Evolutionary conservation across 2,113 vertebrate genomes (phyloP), one percentile per base, ranked within the genome.

Genomic region (Dasyurus viverrinus): DNA sequence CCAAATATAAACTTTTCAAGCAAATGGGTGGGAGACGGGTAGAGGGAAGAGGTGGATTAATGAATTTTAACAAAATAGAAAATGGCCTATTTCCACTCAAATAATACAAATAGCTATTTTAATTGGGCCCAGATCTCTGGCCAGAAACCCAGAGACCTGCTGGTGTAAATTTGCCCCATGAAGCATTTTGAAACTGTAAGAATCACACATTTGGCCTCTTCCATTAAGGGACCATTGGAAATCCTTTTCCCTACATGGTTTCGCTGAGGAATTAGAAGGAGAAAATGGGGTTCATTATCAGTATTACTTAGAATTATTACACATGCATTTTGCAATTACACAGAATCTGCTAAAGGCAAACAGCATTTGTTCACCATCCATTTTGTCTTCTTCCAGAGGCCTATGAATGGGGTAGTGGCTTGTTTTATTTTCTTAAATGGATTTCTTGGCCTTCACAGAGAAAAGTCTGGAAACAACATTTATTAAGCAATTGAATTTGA

Each of bases 401-500:
- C 48, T 93, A 76, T 46, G 2, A 30, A 89, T 22, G 92, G 23
- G 25, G 68, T 84, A 16, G 68, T 84, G 36, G 2, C 22, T 96
- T 91, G 16, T 94, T 96, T 94, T 92, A 92, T 94, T 90, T 57
- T 94, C 53, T 57, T 94, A 92, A 90, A 94, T 92, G 10, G 93
- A 42, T 42, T 19, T 57, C 54, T 96, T 90, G 90, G 55, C 93
- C 96, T 91, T 57, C 50, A 22, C 90, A 55, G 89, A 91, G 93
- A 94, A 97, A 94, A 94, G 95, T 96, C 68, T 96, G 84, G 90
- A 94, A 90, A 93, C 50, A 94, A 60, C 54, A 53, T 91, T 89
- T 52, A 47, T 89, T 30, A 92, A 57, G 91, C 89, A 96, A 89
- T 30, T 50, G 19, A 46, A 25, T 93, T 54, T 95, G 76, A 93